A percentile compares a stretch with the other conserved stretches of the same genome.
These are phyloP conservation scores for Chamaea fasciata DNA, from an alignment of 2,113 vertebrate genomes.

Conservation along the genomic window DNA sequence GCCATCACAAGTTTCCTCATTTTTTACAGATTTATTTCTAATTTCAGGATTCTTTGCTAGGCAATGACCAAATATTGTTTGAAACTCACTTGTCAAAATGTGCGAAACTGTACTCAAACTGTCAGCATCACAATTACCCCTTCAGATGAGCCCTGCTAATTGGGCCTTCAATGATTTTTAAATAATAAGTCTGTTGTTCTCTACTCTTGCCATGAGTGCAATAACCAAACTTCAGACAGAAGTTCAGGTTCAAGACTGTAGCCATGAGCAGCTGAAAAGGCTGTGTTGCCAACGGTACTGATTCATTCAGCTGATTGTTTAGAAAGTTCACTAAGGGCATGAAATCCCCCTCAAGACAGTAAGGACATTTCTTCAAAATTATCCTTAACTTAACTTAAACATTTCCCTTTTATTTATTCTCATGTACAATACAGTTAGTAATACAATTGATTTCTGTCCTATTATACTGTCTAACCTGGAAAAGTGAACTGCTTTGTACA, in stretches of 20 bases:
- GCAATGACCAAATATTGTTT: not conserved
- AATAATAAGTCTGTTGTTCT: not conserved
- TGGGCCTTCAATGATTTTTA: not conserved
- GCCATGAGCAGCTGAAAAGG: not conserved
- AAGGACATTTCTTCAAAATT: not conserved
- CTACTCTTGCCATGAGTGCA: not conserved
- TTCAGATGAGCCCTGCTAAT: accelerated
- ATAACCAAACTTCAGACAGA: not conserved
- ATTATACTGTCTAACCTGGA: not conserved
- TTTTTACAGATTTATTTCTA: not conserved
- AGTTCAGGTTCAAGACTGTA: not conserved
- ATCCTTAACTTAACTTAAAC: constrained; percentile 39
- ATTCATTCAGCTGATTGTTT: not conserved
- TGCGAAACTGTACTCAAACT: not conserved
- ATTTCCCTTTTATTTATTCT: not conserved
- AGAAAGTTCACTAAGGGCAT: not conserved
- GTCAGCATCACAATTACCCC: not conserved
- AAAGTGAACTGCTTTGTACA: not conserved
- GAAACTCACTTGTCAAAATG: not conserved
- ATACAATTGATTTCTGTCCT: constrained; percentile 35
- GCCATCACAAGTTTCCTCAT: not conserved
- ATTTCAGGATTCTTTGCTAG: not conserved
- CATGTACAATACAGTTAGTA: not conserved
- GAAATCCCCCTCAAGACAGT: constrained; percentile 5
- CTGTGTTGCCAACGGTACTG: not conserved